Base-by-base conservation (phyloP, 2,888 invertebrate species). In the Sthenelais limicola region DNA sequence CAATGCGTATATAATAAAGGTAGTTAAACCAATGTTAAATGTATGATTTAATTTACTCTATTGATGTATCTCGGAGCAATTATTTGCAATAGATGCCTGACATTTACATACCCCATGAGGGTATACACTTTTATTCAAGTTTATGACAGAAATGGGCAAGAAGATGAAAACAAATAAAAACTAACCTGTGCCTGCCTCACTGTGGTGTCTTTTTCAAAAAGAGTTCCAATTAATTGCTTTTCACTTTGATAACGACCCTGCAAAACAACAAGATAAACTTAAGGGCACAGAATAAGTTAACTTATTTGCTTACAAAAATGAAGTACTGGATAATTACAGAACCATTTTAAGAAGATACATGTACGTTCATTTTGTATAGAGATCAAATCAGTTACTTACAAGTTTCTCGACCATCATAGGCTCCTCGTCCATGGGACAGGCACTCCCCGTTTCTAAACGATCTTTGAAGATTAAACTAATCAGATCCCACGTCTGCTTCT, bases 401-500 rank as follows among this genome's bases (percentile, higher is more conserved):
- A 72, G 67, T 26, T n/a, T 62, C 33, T 76, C 76, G 26, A 73
- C 43, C 43, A 68, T 26, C 77, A 77, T 77, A 21, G 67, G 35
- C 28, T 72, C 72, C 12, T 77, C 74, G 12, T 48, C 71, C 21
- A 7, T 32, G 49, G 51, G 33, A 43, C 43, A 58, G 38, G 48
- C 71, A n/a, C 85, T 78, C n/a, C n/a, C n/a, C 0, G 84, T 82
- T 54, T 90, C 88, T 62, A 94, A 88, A 32, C 95, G 91, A 88
- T 97, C 95, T 78, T 93, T 91, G 88, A 94, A 96, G 18, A 97
- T 88, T 76, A 93, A 93, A 80, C 92, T 91, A 4, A 97, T 84
- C 30, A 97, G 90, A 79, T 94, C 91, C 97, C 97, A 97, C 0
- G 94, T 96, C 82, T 94, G 94, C 38, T 93, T 91, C 86, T 97